These are phyloP conservation scores for Hypanus sabinus DNA, from an alignment of 2,113 vertebrate species.

Conservation along the genomic window DNA sequence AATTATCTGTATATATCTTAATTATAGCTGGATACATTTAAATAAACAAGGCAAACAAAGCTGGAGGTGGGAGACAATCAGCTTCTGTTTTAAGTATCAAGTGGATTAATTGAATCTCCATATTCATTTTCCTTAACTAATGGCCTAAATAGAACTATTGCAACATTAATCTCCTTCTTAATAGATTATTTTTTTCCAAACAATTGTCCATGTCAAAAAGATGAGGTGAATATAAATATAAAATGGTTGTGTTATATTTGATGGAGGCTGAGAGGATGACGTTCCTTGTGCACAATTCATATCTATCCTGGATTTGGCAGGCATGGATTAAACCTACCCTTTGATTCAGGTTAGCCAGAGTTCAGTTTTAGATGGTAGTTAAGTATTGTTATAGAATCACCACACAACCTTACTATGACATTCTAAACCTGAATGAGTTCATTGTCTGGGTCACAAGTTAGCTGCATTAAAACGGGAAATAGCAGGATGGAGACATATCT, in stretches of 20 bases:
- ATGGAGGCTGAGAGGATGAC: background rate
- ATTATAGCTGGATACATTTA: background rate
- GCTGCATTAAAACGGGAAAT: too few species aligned
- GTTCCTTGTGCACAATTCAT: background rate
- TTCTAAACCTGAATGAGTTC: too few species aligned
- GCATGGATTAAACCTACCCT: background rate
- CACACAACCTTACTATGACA: background rate
- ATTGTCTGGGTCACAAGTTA: too few species aligned
- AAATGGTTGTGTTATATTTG: background rate
- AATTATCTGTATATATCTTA: background rate
- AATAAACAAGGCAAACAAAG: background rate
- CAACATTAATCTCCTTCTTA: slow-evolving; percentile 5
- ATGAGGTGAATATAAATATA: background rate
- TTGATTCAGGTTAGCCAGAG: background rate
- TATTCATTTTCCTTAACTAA: background rate
- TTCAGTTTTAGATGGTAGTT: too few species aligned
- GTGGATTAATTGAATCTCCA: slow-evolving; percentile 11
- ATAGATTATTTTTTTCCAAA: background rate
- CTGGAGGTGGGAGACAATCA: background rate
- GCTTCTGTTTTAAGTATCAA: slow-evolving; percentile 8
- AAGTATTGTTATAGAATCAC: background rate
- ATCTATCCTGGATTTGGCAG: background rate
- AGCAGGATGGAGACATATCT: background rate
- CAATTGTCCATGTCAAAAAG: background rate
- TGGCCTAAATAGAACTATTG: background rate